phyloP scores from a whole-genome alignment of 2,888 invertebrate genomes.

The Drosophila meridionalis region DNA sequence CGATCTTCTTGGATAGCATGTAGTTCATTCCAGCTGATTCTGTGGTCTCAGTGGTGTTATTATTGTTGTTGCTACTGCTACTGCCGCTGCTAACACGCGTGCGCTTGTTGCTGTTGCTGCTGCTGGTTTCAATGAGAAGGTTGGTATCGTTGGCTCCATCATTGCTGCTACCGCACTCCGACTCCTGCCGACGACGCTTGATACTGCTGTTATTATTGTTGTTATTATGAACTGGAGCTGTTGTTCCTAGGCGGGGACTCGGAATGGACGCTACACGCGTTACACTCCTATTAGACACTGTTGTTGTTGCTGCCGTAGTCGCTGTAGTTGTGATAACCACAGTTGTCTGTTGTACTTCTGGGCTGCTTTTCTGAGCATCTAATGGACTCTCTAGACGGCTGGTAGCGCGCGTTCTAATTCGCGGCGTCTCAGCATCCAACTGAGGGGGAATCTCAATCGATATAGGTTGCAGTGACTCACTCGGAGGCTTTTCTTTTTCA shows the following conservation, averaged over 20 bases:
- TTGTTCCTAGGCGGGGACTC: constrained; percentile 73
- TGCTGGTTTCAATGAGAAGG: constrained; percentile 18
- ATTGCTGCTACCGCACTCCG: constrained; percentile 87
- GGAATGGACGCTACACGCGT: constrained; percentile 65
- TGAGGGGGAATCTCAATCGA: constrained; percentile 92
- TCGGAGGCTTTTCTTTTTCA: constrained; percentile 37
- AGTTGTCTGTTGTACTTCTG: constrained; percentile 63
- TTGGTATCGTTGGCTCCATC: constrained; percentile 49
- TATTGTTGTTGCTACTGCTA: constrained; percentile 32
- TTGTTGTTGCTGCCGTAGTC: constrained; percentile 46
- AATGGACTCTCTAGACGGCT: constrained; percentile 90
- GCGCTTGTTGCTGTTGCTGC: constrained; percentile 69
- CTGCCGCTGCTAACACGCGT: constrained; percentile 83
- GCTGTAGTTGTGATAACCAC: constrained; percentile 12
- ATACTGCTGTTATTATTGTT: constrained; percentile 25
- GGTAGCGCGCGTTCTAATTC: constrained; percentile 89
- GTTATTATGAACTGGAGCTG: constrained; percentile 44
- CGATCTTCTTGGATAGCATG: constrained; percentile 73
- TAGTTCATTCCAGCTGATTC: constrained; percentile 36
- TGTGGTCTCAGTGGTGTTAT: constrained; percentile 20
- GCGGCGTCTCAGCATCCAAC: constrained; percentile 85
- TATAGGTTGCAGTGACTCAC: constrained; percentile 88
- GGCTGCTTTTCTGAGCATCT: constrained; percentile 83
- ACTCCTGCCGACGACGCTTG: constrained; percentile 92
- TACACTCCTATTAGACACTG: constrained; percentile 49